A percentile compares a stretch with the other conserved stretches of the same genome.
Conservation (phyloP, 1,140 invertebrate genomes). For the Meloidogyne chitwoodi region DNA sequence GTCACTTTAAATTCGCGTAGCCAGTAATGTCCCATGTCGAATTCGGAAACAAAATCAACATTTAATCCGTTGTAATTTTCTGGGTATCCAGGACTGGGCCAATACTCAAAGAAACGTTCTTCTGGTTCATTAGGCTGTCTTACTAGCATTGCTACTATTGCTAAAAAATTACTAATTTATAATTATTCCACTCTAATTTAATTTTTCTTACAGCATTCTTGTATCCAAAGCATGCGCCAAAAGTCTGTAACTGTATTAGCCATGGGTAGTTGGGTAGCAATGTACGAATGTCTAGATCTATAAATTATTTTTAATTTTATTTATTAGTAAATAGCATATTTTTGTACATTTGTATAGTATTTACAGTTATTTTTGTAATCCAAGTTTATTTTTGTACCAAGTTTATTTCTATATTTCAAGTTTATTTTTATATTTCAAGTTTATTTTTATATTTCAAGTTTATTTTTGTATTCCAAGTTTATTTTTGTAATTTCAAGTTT, state of each 20-base stretch:
- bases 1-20: slow-evolving; percentile 71
- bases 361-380: too few relatives aligned
- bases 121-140: slow-evolving; percentile 79
- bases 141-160: slow-evolving; percentile 94
- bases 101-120: slow-evolving; percentile 98
- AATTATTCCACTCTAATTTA: background rate
- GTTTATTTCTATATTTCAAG: too few relatives aligned
- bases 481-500: too few relatives aligned
- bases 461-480: too few relatives aligned
- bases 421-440: too few relatives aligned
- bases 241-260: slow-evolving; percentile 93
- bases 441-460: too few relatives aligned
- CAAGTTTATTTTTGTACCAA: too few relatives aligned
- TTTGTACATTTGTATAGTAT: background rate
- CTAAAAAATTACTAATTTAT: background rate
- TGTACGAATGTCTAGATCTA: slow-evolving; percentile 75
- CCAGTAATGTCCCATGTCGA: slow-evolving; percentile 98
- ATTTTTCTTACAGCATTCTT: slow-evolving; percentile 76
- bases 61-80: slow-evolving; percentile 86
- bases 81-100: slow-evolving; percentile 68
- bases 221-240: slow-evolving; percentile 99
- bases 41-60: slow-evolving; percentile 96
- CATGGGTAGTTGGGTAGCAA: slow-evolving; percentile 94
- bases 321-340: background rate
- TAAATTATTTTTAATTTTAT: slow-evolving; percentile 68